phyloP scores from a whole-genome alignment of 2,888 invertebrate genomes.

The Chelonus formosanus region DNA sequence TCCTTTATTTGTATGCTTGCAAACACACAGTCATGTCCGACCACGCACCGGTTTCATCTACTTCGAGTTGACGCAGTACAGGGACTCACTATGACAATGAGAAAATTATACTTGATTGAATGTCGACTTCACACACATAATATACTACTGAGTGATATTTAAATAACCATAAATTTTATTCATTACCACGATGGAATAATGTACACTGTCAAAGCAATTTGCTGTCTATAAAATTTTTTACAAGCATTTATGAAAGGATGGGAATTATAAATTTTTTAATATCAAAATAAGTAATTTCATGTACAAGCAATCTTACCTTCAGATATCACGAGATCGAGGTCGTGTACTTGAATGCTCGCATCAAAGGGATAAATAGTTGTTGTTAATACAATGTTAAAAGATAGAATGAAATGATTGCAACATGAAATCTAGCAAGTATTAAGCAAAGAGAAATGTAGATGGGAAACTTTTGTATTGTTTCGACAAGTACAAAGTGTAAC shows the following conservation, averaged over 20 bases:
- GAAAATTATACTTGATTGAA: conserved; percentile 22
- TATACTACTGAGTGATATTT: background rate
- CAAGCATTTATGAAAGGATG: no score
- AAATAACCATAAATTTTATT: conserved; percentile 4
- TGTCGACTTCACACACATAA: background rate
- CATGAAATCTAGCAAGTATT: background rate
- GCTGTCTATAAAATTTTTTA: no score
- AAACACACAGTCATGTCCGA: conserved; percentile 9
- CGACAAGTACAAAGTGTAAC: conserved; percentile 22
- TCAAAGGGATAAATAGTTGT: no score
- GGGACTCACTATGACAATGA: conserved; percentile 2
- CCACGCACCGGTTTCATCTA: conserved; percentile 32
- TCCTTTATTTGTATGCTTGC: no score
- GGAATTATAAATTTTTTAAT: no score
- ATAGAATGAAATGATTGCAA: no score
- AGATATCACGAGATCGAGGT: no score
- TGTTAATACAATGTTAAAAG: no score
- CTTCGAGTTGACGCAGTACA: conserved; percentile 7
- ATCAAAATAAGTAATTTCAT: no score
- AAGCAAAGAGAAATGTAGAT: background rate
- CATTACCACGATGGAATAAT: background rate
- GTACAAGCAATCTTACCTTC: no score
- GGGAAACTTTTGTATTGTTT: conserved; percentile 23
- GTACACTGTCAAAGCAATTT: background rate
- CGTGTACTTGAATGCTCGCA: no score